Base-by-base conservation (phyloP, 2,888 invertebrate genomes). In the Drosophila nigritarsus region DNA sequence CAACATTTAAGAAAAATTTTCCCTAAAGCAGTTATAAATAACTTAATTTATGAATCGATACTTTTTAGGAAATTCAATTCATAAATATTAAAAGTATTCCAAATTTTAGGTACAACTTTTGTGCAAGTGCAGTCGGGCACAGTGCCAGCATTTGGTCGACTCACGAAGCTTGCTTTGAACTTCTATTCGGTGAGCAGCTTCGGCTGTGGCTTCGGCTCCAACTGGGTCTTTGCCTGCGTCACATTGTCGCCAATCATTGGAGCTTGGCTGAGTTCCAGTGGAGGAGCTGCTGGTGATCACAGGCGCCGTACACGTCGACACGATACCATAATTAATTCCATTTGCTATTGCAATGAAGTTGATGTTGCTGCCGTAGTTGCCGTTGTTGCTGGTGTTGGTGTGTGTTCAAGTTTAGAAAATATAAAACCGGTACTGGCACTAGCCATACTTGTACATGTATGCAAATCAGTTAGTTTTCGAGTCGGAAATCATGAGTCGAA, bases 401-500 rank as follows among this genome's bases (percentile, higher is more conserved):
- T 54, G 51, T 72, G 76, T 84, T 90, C 83, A 88, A 86, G 90
- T 86, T 88, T 88, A 83, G 87, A 78, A 81, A 87, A 78, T 83
- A 70, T 73, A 58, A 83, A 87, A 90, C 87, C 83, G 75, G 89
- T 81, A 88, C 90, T 40, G 64, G 66, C 82, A 69, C 82, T 87
- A 75, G 88, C 80, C 90, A 89, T 84, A 84, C 90, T 69, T 89
- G 90, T 79, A 82, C 88, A 55, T 88, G 88, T 87, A 87, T 87
- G 90, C 90, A 87, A 87, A 87, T 87, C 72, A 69, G 70, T 74
- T 27, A 29, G 55, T 62, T 49, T 49, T 38, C 49, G 50, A 89
- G 83, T 87, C 90, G 90, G 90, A 87, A 89, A 87, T 72, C 74
- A 81, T 87, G 90, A 89, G 72, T 90, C 90, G 84, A 85, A 66